These are phyloP conservation scores for Phaonia tiefii DNA, from an alignment of 2,888 invertebrate species.

Conservation along the genomic window DNA sequence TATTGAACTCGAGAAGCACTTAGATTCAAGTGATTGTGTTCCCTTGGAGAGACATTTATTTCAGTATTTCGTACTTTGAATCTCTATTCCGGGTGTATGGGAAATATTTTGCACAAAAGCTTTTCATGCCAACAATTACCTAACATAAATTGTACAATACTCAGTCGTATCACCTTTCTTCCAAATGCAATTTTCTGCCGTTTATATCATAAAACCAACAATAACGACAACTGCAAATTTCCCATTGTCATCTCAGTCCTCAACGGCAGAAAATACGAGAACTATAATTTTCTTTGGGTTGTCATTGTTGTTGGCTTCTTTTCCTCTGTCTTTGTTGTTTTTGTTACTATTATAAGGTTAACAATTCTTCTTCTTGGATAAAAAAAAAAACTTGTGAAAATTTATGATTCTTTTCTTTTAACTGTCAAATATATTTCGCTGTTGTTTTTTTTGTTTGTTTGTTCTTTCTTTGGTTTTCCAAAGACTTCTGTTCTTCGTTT, in stretches of 20 bases:
- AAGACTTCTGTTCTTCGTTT: conserved; percentile 2
- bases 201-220: conserved; percentile 57
- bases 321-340: conserved; percentile 40
- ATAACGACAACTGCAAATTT: conserved; percentile 36
- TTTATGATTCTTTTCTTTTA: conserved; percentile 68
- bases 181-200: not conserved
- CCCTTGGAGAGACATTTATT: too few species aligned
- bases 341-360: conserved; percentile 40
- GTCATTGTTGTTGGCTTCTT: conserved; percentile 16
- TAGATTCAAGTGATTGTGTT: too few species aligned
- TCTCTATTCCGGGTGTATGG: too few species aligned
- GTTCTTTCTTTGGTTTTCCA: conserved; percentile 17
- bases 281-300: conserved; percentile 60
- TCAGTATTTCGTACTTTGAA: too few species aligned
- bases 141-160: conserved; percentile 40
- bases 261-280: conserved; percentile 35
- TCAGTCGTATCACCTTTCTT: conserved; percentile 32
- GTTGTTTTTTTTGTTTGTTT: conserved; percentile 10
- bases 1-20: too few species aligned
- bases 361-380: conserved; percentile 50
- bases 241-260: conserved; percentile 65
- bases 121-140: conserved; percentile 14
- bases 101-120: too few species aligned
- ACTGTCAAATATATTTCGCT: conserved; percentile 66
- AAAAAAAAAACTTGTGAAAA: conserved; percentile 62